Base-by-base conservation (phyloP, 2,113 vertebrate species). In the Plotosus lineatus region DNA sequence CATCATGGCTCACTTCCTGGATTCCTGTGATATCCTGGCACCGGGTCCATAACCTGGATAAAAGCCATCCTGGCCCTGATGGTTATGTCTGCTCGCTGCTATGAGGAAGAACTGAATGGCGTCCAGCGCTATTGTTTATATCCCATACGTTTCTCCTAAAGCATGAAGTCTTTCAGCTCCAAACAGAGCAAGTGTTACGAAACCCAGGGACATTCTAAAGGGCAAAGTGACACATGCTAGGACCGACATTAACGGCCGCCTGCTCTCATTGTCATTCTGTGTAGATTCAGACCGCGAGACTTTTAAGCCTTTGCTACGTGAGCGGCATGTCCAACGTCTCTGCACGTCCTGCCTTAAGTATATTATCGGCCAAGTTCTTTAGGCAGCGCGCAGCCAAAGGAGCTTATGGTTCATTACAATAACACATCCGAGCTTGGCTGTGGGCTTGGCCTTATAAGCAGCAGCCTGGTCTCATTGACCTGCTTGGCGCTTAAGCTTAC, bases 361-460 rank as follows among this genome's bases (percentile, higher is more conserved):
- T 95, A 97, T 98, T 97, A 98, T 97, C 95, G 94, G 95, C 92
- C 94, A 93, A 95, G 95, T 96, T 96, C 96, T 96, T 97, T 96
- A 94, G 95, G 92, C 95, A 96, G 95, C 94, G 94, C 94, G 94
- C 95, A 95, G 96, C 96, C 95, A 95, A 97, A 98, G 96, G 94
- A 97, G 97, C 96, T 98, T 98, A 98, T 95, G 95, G 96, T 98
- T 97, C 97, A 98, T 98, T 96, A 97, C 97, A 98, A 96, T 98
- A 97, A 97, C 95, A 97, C 96, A 92, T 94, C 95, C 92, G 92
- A 97, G 97, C 97, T 96, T 68, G 96, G 96, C 97, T 95, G 94
- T 94, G 94, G 94, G 94, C 92, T 94, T 93, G 91, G 95, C 92
- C 95, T 95, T 96, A 95, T 97, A 94, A 96, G 96, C 95, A 94